Conservation (phyloP, 2,888 invertebrate genomes). For the Anaspis maculata region DNA sequence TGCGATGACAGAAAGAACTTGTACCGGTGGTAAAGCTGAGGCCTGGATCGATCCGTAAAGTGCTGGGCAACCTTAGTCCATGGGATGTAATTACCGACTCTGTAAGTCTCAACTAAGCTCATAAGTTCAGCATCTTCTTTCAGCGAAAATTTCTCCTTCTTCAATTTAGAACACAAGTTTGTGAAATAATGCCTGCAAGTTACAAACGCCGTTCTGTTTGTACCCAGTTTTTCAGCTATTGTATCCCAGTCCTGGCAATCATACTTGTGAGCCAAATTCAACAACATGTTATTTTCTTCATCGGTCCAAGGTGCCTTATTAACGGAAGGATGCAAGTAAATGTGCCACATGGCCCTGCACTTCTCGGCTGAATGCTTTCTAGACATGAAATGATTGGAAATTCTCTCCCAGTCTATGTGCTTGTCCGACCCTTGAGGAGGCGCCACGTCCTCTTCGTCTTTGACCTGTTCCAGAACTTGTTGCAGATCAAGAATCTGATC, state of each 20-base stretch:
- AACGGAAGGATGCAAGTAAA: conserved; percentile 59
- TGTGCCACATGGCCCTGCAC: conserved; percentile 63
- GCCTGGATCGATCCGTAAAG: conserved; percentile 55
- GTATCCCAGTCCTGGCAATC: conserved; percentile 57
- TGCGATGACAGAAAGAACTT: conserved; percentile 37
- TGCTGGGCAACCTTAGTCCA: conserved; percentile 62
- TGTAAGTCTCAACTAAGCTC: conserved; percentile 54
- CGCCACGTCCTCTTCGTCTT: neutral
- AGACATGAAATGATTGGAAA: conserved; percentile 8
- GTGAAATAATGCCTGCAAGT: conserved; percentile 60
- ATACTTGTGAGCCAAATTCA: conserved; percentile 36
- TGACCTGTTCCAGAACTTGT: neutral
- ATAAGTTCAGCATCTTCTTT: conserved; percentile 61
- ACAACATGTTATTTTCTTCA: conserved; percentile 45
- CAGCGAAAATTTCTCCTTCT: conserved; percentile 51
- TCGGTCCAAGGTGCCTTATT: conserved; percentile 51
- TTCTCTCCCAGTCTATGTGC: neutral
- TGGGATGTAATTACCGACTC: conserved; percentile 58
- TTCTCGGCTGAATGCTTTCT: conserved; percentile 54
- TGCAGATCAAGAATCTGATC: neutral
- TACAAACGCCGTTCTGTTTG: conserved; percentile 57
- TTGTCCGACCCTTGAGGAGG: neutral
- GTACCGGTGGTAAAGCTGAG: conserved; percentile 56
- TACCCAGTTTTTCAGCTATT: conserved; percentile 51
- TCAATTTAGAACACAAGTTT: conserved; percentile 34